Evolutionary conservation across 2,113 vertebrate genomes (phyloP).

Genomic region (Typhlomys cinereus): DNA sequence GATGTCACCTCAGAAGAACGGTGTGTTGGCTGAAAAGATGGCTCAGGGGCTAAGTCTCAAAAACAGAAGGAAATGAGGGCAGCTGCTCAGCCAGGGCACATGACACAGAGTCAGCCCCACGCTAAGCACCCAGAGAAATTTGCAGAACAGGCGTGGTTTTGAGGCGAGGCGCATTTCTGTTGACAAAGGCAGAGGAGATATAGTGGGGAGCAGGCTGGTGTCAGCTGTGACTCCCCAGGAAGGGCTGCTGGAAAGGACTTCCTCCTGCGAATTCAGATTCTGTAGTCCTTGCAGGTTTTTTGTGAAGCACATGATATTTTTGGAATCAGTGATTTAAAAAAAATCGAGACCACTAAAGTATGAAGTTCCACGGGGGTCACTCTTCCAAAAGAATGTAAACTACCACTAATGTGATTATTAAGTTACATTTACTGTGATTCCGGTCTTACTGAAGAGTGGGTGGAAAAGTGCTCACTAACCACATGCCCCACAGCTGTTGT

Average conservation of each 20-base stretch:
- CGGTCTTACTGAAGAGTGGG: background rate
- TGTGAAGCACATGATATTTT: background rate
- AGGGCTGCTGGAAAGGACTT: background rate
- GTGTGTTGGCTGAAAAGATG: no score
- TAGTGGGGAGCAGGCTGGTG: background rate
- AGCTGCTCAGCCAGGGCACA: background rate
- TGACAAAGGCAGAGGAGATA: background rate
- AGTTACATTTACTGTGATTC: background rate
- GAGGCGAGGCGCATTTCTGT: rapidly evolving
- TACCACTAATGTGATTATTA: background rate
- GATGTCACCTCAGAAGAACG: background rate
- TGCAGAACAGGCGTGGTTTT: background rate
- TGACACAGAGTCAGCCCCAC: background rate
- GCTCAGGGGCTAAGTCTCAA: no score
- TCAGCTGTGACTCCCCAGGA: background rate
- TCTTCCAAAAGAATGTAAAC: background rate
- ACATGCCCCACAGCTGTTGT: background rate
- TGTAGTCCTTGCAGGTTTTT: background rate
- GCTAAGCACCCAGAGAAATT: background rate
- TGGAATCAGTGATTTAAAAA: background rate
- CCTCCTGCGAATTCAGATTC: background rate
- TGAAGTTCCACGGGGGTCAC: background rate
- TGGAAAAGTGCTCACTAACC: background rate
- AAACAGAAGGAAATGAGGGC: background rate
- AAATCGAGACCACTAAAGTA: background rate